Base-by-base conservation (phyloP, 2,888 invertebrate species). In the Acanthacorydalis orientalis region DNA sequence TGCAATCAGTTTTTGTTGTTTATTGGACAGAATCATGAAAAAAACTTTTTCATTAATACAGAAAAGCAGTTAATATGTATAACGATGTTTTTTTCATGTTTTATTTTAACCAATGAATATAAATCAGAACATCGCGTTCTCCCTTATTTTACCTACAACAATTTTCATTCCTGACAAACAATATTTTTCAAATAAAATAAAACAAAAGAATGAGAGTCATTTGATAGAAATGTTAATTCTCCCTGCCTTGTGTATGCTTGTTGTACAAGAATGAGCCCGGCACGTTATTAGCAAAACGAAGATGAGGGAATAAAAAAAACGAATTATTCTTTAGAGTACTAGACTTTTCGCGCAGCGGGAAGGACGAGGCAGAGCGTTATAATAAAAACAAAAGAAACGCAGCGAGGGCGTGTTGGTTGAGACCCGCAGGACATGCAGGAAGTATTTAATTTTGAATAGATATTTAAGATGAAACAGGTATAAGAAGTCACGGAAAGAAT, bases 211-310 rank as follows among this genome's bases (percentile, higher is more conserved):
- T 9, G 37, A 23, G 23, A 38, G 39, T 38, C 39, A 38, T 38
- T 38, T 12, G 15, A 38, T 12, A 15, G 39, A 38, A 38, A 15
- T 38, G 39, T 38, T 38, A 38, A 38, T 38, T 38, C 39, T 15
- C 39, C 39, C 39, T 38, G 14, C 39, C 15, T 12, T 38, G 14
- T 12, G 15, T 15, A 38, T 15, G 39, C 12, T 15, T 12, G 39
- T 12, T 12, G 12, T 15, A 38, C 39, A 10, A 38, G 7, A 15
- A 38, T 38, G 39, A 38, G 12, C 15, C 53, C 54, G 56, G 57
- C 53, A 56, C 55, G 59, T 61, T 61, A 61, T 60, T 61, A 61
- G 58, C 56, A 59, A 54, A 56, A 59, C 56, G 57, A 58, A 59
- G 58, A 59, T 56, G 59, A 55, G 59, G 56, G 55, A 57, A 59